Base-by-base conservation (phyloP, 2,113 vertebrate species). In the Cervus canadensis region DNA sequence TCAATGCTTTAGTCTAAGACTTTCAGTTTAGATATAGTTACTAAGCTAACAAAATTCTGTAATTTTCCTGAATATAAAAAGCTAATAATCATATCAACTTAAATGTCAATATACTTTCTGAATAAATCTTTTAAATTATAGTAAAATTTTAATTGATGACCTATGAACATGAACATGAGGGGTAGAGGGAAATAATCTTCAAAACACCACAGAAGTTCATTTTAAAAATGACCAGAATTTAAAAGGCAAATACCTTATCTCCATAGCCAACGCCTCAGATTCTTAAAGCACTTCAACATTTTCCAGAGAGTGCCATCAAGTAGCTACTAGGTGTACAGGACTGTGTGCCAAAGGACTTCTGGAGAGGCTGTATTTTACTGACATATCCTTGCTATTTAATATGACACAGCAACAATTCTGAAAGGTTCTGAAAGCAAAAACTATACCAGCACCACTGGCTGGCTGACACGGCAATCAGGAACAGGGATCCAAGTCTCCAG, bases 1-100 rank as follows among this genome's bases (percentile, higher is more conserved):
- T 84, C 57, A 93, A 57, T 92, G 83, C 50, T 95, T 91, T 57
- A 93, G 40, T 86, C 86, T 40, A 85, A 57, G 79, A 57, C 7
- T 8, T 94, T 95, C 40, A 43, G 59, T 59, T 95, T 26, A 83
- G 74, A 76, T 93, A 62, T 19, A 93, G 10, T 60, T 89, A 64
- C 40, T n/a, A 87, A 90, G 64, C n/a, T 60, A 95, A 90, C 19
- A 93, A 93, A 87, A 82, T 87, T 25, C 60, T 78, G 54, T 62
- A 71, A 96, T 90, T 76, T 52, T 52, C 33, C 57, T 86, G 57
- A 87, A 88, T 40, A 36, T 7, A 76, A 94, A 2, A 59, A 92
- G 64, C 52, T 92, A 87, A 94, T 64, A 64, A 83, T 57, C 52
- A 14, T 26, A n/a, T 54, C 19, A 81, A 87, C 33, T 45, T 96